phyloP scores from a whole-genome alignment of 2,888 invertebrate species.

The Andrena fulva region DNA sequence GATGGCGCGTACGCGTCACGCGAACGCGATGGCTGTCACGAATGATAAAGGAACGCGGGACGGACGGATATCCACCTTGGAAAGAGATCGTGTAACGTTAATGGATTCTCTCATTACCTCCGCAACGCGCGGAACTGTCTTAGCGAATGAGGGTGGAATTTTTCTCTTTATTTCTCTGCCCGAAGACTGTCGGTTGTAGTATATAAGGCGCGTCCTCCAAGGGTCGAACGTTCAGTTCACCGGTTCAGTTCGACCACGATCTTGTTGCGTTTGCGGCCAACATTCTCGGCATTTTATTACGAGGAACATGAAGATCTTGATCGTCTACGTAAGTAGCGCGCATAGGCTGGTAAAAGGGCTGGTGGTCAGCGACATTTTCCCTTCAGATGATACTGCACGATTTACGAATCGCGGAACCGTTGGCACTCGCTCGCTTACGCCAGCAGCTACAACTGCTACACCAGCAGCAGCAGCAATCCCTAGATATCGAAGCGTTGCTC shows the following conservation, averaged over 20 bases:
- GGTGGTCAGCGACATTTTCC: background rate
- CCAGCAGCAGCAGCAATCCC: background rate
- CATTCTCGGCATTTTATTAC: background rate
- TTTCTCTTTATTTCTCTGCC: background rate
- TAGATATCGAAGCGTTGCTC: background rate
- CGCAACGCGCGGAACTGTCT: conserved; percentile 18
- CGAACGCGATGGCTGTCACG: background rate
- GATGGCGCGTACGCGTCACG: background rate
- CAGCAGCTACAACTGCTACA: background rate
- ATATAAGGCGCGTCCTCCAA: conserved; percentile 22
- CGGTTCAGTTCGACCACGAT: background rate
- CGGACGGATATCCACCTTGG: conserved; percentile 19
- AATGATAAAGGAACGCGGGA: conserved; percentile 26
- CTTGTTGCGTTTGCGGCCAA: background rate
- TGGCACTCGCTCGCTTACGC: background rate
- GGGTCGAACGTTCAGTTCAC: background rate
- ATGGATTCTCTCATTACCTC: conserved; percentile 72
- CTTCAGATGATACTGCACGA: conserved; percentile 17
- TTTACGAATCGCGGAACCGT: background rate
- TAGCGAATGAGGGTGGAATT: background rate
- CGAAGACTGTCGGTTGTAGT: background rate
- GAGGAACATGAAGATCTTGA: conserved; percentile 61
- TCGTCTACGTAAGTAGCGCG: conserved; percentile 66
- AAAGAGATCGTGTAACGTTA: conserved; percentile 72
- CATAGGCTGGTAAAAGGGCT: background rate